These are phyloP conservation scores for Halcyon smyrnensis DNA, from an alignment of 2,797 vertebrate species.

Conservation along the genomic window DNA sequence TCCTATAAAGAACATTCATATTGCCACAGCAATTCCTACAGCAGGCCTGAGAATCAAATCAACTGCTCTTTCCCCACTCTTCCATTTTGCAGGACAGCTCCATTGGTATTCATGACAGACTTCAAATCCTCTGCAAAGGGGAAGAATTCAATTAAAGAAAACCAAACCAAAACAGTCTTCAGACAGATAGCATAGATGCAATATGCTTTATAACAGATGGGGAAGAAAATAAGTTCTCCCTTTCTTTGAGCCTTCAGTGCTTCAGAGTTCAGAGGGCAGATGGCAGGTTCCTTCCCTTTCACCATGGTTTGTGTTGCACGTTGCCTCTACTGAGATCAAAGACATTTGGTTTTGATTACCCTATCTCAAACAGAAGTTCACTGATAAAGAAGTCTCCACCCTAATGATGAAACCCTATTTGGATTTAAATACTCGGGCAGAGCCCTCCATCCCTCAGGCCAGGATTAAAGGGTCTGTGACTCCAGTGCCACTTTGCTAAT, in stretches of 20 bases:
- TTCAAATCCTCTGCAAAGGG: not conserved
- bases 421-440: slow-evolving; percentile 50
- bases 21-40: not conserved
- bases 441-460: slow-evolving; percentile 5
- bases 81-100: not conserved
- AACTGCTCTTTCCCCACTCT: not conserved
- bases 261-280: not conserved
- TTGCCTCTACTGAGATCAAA: slow-evolving; percentile 68
- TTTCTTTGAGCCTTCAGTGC: not conserved
- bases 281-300: not conserved
- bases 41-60: not conserved
- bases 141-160: not conserved
- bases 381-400: slow-evolving; percentile 76
- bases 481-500: slow-evolving; percentile 28
- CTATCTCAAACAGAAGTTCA: slow-evolving; percentile 50
- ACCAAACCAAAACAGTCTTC: not conserved
- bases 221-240: not conserved
- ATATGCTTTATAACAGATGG: not conserved
- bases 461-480: slow-evolving; percentile 29
- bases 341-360: slow-evolving; percentile 60
- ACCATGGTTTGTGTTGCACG: not conserved
- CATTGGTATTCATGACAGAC: not conserved
- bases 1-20: not conserved
- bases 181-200: not conserved
- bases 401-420: slow-evolving; percentile 62